phyloP scores from a whole-genome alignment of 2,888 invertebrate genomes.

The Stegana nigrithorax region DNA sequence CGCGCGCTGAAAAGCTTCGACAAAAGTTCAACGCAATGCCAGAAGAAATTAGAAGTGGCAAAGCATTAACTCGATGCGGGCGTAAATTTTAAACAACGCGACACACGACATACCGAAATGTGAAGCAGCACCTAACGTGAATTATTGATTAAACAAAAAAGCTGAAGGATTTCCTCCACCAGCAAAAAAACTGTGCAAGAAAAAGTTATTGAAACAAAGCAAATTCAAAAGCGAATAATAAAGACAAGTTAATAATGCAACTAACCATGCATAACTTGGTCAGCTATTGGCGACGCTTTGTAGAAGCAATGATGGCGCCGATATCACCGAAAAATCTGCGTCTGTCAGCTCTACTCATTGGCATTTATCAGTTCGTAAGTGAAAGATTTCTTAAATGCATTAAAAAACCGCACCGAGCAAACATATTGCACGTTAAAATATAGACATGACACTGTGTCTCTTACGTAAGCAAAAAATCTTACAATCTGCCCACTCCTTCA shows the following conservation, averaged over 20 bases:
- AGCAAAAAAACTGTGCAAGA: neutral
- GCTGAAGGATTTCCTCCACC: neutral
- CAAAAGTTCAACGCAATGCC: too few species aligned
- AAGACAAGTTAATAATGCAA: conserved; percentile 18
- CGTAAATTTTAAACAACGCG: too few species aligned
- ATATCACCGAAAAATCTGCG: conserved; percentile 66
- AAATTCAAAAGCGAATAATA: neutral
- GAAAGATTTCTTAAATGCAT: neutral
- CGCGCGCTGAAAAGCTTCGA: too few species aligned
- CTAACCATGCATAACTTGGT: neutral
- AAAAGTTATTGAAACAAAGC: neutral
- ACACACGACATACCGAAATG: too few species aligned
- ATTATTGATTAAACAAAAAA: conserved; percentile 24
- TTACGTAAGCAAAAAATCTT: neutral
- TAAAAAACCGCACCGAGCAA: neutral
- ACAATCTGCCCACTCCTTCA: neutral
- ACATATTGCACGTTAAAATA: neutral
- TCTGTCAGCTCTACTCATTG: conserved; percentile 65
- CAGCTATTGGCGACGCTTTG: conserved; percentile 8
- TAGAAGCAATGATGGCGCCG: conserved; percentile 42
- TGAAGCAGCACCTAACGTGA: too few species aligned
- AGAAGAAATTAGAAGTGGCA: too few species aligned
- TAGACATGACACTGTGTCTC: too few species aligned
- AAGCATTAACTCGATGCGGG: neutral
- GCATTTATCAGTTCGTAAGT: conserved; percentile 68